phyloP scores from a whole-genome alignment of 2,888 invertebrate species.

The Epistrophella euchroma region DNA sequence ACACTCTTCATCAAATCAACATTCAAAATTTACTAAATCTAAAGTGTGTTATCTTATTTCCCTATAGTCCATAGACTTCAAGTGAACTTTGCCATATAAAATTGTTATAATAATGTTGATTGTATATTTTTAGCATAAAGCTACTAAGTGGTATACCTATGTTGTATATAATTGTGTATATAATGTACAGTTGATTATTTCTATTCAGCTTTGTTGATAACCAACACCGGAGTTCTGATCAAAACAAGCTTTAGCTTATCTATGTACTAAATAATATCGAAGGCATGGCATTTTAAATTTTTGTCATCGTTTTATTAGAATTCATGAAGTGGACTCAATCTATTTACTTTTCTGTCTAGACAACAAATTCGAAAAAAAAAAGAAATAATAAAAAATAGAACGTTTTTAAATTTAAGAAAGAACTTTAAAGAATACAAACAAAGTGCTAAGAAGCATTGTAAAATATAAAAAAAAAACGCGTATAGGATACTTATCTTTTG shows the following conservation, averaged over 20 bases:
- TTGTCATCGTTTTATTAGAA: neutral
- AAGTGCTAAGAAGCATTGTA: neutral
- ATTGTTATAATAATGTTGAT: neutral
- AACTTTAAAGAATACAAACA: neutral
- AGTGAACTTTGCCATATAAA: conserved; percentile 8
- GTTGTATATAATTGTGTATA: neutral
- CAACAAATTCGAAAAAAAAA: neutral
- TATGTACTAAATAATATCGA: neutral
- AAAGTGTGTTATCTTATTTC: neutral
- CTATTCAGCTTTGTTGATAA: neutral
- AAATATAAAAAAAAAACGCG: neutral
- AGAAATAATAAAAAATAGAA: neutral
- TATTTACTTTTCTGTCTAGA: conserved; percentile 38
- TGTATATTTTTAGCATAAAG: neutral
- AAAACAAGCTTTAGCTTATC: neutral
- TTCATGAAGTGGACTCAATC: neutral
- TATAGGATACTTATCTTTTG: neutral
- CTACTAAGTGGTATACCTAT: neutral
- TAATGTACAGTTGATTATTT: neutral
- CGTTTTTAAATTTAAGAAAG: too few relatives aligned
- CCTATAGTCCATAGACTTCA: neutral
- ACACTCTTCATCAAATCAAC: too few relatives aligned
- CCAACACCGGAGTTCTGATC: neutral
- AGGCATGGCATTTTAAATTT: neutral
- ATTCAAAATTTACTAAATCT: neutral